Conservation (phyloP, 1,140 invertebrate species). For the Heliconius eleuchia region DNA sequence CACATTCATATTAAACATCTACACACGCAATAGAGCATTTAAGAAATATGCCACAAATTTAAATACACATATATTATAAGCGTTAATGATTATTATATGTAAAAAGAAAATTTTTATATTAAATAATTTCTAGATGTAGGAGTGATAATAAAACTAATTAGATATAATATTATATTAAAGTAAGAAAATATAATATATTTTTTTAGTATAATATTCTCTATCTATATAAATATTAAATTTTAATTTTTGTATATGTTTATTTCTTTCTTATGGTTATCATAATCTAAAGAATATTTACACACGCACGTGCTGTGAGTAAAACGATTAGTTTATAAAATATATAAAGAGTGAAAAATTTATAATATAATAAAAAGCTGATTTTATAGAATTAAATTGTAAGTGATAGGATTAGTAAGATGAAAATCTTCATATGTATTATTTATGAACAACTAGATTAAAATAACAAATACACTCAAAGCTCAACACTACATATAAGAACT, state of each 20-base stretch:
- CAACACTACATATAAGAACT: conserved; percentile 28
- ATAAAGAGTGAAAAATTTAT: background rate
- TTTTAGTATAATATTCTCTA: background rate
- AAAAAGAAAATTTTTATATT: background rate
- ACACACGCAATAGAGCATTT: background rate
- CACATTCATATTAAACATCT: conserved; percentile 4
- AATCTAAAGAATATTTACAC: background rate
- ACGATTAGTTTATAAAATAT: background rate
- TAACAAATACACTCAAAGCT: conserved; percentile 67
- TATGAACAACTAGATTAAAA: conserved; percentile 25
- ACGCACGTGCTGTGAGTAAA: background rate
- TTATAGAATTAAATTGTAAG: background rate
- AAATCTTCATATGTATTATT: background rate
- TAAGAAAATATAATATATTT: background rate
- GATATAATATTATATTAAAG: background rate
- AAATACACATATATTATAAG: background rate
- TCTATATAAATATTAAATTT: background rate
- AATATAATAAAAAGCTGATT: background rate
- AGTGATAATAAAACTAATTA: background rate
- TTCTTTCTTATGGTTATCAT: background rate
- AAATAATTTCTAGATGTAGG: background rate
- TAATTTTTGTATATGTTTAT: background rate
- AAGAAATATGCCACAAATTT: background rate
- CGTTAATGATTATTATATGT: background rate
- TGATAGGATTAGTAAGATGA: background rate